Evolutionary conservation across 2,888 invertebrate genomes (phyloP).

Genomic region (Thymelicus acteon): DNA sequence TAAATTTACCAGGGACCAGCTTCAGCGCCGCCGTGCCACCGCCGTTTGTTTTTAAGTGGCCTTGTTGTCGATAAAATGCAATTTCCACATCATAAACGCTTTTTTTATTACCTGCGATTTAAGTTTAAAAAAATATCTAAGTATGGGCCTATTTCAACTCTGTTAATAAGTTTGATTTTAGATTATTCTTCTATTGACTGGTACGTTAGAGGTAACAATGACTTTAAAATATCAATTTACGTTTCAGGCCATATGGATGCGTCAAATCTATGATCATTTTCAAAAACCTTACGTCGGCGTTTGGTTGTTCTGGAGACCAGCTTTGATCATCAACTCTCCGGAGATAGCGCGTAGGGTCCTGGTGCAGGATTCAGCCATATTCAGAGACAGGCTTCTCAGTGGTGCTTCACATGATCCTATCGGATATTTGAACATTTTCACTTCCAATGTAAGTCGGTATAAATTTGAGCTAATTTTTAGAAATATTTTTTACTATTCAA

Average conservation of each 20-base stretch:
- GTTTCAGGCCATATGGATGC: slow-evolving; percentile 49
- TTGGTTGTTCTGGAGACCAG: slow-evolving; percentile 55
- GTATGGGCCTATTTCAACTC: no score
- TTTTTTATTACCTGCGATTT: no score
- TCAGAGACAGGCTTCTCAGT: slow-evolving; percentile 46
- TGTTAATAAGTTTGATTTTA: no score
- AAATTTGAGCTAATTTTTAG: not conserved
- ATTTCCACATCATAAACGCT: no score
- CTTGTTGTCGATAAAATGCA: no score
- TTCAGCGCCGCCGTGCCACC: no score
- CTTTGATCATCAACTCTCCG: slow-evolving; percentile 49
- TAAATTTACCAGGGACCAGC: no score
- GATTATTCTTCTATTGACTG: no score
- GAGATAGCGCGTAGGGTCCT: slow-evolving; percentile 48
- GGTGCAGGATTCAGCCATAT: slow-evolving; percentile 47
- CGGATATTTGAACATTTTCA: slow-evolving; percentile 49
- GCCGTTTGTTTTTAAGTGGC: no score
- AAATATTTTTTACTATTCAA: not conserved
- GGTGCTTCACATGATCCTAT: slow-evolving; percentile 50
- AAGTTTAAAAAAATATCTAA: no score
- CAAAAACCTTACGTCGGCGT: slow-evolving; percentile 49
- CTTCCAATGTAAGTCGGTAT: slow-evolving; percentile 45
- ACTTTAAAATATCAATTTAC: no score
- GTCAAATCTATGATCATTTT: slow-evolving; percentile 43
- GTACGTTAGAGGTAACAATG: no score